These are phyloP conservation scores for Drosophila burlai DNA, from an alignment of 1,140 invertebrate species.

Conservation along the genomic window DNA sequence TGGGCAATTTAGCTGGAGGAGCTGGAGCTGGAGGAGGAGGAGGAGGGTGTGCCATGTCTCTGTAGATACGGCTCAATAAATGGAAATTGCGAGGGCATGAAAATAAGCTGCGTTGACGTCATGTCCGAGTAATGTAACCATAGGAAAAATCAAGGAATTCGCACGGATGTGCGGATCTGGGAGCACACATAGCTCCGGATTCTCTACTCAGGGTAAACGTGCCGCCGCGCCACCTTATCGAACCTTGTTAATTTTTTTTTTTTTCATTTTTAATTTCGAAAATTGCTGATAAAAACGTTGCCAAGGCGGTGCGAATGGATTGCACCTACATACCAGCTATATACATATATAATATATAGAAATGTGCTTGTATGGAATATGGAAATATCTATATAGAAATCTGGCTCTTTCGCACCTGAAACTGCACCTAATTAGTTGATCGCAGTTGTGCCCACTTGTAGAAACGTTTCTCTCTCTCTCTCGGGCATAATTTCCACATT, in stretches of 20 bases:
- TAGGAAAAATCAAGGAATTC: constrained; percentile 29
- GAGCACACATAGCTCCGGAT: background rate
- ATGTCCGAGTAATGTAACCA: background rate
- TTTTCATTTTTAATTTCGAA: constrained; percentile 35
- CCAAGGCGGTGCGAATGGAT: constrained; percentile 9
- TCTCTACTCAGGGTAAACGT: constrained; percentile 12
- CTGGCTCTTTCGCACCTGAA: background rate
- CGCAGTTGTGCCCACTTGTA: background rate
- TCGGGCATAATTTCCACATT: background rate
- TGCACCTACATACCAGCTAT: background rate
- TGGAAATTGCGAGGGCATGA: constrained; percentile 28
- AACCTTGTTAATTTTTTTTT: constrained; percentile 9
- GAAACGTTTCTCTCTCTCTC: constrained; percentile 4
- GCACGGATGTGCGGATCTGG: constrained; percentile 1
- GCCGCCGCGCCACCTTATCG: constrained; percentile 29
- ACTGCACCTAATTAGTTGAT: constrained; percentile 6
- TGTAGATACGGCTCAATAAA: constrained; percentile 13
- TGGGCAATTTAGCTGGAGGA: constrained; percentile 16
- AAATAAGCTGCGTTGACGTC: constrained; percentile 40
- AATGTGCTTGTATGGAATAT: background rate
- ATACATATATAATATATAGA: background rate
- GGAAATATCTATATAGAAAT: constrained; percentile 8
- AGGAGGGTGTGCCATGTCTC: background rate
- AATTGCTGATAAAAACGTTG: constrained; percentile 43
- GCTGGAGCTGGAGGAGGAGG: too few species aligned